These are phyloP conservation scores for Sprattus sprattus DNA, from an alignment of 2,113 vertebrate genomes.

Conservation along the genomic window DNA sequence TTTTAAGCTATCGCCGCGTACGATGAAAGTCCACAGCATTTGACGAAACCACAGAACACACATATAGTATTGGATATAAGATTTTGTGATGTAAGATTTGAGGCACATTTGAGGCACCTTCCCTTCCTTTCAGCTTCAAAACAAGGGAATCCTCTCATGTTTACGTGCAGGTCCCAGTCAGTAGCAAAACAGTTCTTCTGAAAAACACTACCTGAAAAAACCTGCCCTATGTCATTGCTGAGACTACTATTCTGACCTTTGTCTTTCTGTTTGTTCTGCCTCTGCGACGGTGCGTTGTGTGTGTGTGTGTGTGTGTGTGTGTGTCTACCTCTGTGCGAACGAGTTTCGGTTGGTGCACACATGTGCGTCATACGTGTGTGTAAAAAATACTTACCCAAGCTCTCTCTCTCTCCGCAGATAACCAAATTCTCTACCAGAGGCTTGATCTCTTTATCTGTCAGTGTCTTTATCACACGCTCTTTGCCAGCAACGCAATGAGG, in stretches of 20 bases:
- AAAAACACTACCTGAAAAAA: not conserved
- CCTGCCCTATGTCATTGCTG: not conserved
- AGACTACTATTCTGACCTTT: no score
- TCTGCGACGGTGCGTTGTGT: not conserved
- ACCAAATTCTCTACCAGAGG: not conserved
- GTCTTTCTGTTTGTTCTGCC: not conserved
- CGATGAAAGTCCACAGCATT: not conserved
- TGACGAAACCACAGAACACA: not conserved
- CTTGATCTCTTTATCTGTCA: constrained; percentile 25
- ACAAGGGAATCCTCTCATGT: no score
- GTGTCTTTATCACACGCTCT: not conserved
- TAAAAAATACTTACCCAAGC: not conserved
- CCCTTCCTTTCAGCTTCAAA: no score
- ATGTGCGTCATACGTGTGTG: not conserved
- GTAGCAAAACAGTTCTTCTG: not conserved
- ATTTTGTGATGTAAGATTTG: not conserved
- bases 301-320: no score
- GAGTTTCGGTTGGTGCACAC: not conserved
- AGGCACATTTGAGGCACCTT: not conserved
- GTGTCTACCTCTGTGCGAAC: not conserved
- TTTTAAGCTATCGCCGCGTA: not conserved
- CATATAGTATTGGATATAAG: not conserved
- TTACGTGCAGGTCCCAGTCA: not conserved
- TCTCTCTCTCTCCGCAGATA: not conserved
- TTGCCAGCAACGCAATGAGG: constrained; percentile 21